phyloP scores from a whole-genome alignment of 1,140 invertebrate species.

The Musca vetustissima region DNA sequence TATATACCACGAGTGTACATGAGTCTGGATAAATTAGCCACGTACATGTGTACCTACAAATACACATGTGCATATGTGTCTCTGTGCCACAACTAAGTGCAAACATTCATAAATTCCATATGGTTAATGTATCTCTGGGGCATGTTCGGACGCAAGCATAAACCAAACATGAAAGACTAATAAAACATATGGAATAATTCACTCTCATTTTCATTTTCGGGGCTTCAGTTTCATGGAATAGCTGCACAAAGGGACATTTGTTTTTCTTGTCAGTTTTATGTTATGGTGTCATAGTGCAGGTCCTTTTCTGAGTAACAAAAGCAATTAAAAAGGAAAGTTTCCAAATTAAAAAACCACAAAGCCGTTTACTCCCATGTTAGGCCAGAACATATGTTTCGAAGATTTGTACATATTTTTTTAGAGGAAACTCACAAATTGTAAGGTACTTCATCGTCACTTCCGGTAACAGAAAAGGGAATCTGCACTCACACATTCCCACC shows the following conservation, averaged over 20 bases:
- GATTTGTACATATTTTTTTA: neutral
- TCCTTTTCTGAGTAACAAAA: neutral
- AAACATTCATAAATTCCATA: neutral
- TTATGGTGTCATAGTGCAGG: neutral
- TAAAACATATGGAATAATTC: neutral
- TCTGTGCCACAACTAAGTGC: neutral
- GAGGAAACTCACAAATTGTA: neutral
- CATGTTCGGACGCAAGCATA: too few species aligned
- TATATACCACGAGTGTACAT: too few species aligned
- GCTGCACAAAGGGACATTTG: too few species aligned
- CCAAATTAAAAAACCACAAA: conserved; percentile 16
- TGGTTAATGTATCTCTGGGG: conserved; percentile 3
- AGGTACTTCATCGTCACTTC: neutral
- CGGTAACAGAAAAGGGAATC: too few species aligned
- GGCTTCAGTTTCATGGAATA: too few species aligned
- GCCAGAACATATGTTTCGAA: neutral
- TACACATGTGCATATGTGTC: too few species aligned
- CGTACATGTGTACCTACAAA: too few species aligned
- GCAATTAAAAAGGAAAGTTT: conserved; percentile 13
- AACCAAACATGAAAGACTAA: neutral
- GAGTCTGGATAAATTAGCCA: too few species aligned
- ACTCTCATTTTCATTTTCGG: too few species aligned
- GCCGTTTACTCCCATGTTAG: neutral
- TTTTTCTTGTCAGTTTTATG: too few species aligned
- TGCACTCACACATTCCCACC: too few species aligned